Conservation (phyloP, 2,888 invertebrate genomes). For the Adelognathus sp. region DNA sequence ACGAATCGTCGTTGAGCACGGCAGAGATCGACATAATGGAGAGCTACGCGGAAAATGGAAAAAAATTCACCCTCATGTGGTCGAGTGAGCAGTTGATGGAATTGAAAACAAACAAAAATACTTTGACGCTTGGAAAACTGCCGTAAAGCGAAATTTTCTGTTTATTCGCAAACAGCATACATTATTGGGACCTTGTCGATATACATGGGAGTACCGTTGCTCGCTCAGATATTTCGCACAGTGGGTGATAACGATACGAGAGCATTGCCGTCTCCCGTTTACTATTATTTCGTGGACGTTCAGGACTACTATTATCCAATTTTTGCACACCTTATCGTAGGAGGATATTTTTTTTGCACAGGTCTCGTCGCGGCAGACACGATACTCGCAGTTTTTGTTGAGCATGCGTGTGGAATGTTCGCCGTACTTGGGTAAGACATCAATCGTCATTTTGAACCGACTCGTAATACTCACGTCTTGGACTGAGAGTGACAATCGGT, state of each 20-base stretch:
- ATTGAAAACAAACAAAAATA: not conserved
- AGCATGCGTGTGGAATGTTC: conserved; percentile 48
- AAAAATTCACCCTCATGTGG: conserved; percentile 29
- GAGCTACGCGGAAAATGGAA: conserved; percentile 8
- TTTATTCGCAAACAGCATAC: not conserved
- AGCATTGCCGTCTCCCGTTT: conserved; percentile 7
- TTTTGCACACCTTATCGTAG: not conserved
- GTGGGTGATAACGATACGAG: not conserved
- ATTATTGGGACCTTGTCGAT: not conserved
- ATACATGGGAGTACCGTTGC: not conserved
- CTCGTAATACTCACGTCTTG: too few species aligned
- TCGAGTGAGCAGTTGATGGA: conserved; percentile 7
- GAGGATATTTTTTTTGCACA: not conserved
- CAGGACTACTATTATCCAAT: conserved; percentile 33
- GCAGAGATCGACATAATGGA: conserved; percentile 9
- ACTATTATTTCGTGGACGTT: conserved; percentile 16
- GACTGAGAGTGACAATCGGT: too few species aligned
- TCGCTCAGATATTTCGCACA: not conserved
- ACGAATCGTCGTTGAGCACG: not conserved
- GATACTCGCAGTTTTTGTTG: conserved; percentile 4
- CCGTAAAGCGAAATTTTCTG: not conserved
- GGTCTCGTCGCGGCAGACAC: conserved; percentile 5
- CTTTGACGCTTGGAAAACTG: not conserved
- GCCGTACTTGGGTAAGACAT: conserved; percentile 27
- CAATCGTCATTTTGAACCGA: not conserved